Evolutionary conservation across 2,113 vertebrate species (phyloP), one percentile per base, ranked within the genome.

Genomic region (Ailurus styani): DNA sequence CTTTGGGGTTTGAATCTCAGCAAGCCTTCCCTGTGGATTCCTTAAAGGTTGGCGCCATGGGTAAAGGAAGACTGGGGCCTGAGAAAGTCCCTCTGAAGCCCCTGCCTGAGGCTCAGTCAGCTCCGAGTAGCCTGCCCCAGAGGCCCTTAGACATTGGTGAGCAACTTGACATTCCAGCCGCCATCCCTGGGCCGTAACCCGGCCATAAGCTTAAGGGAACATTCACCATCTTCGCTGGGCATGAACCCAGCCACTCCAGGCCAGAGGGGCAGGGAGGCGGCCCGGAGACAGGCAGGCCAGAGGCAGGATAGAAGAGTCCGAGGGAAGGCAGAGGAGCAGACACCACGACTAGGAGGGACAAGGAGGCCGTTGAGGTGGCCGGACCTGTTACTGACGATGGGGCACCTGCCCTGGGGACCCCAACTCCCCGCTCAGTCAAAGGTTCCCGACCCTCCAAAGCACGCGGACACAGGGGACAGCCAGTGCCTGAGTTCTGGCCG

Each of bases 41-140:
- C n/a, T n/a, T n/a, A n/a, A n/a, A n/a, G n/a, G n/a, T n/a, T n/a
- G n/a, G n/a, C n/a, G n/a, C 20, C 10, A 47, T 13, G 21, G 1
- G 17, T 75, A 12, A n/a, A 45, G 37, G 72, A 57, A 89, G 40
- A 40, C 50, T 0, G 12, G 50, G 17, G 31, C 60, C 94, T 34
- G 15, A 82, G 77, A 45, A 57, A 23, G 57, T 57, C n/a, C 60
- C 31, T 55, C 15, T 34, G 47, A 54, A 81, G n/a, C 14, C 27
- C 54, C 54, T 7, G 17, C 0, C 0, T 60, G 7, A 1, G 6
- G 6, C n/a, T 75, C 78, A 5, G 27, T 15, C 40, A 3, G 34
- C 18, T 2, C 37, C n/a, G 15, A 6, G 8, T 12, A 29, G n/a
- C 57, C 54, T 23, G 18, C 25, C 17, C 0, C 54, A 31, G 42